Conservation (phyloP, 2,113 vertebrate genomes). For the Corythornis madagascariensis region DNA sequence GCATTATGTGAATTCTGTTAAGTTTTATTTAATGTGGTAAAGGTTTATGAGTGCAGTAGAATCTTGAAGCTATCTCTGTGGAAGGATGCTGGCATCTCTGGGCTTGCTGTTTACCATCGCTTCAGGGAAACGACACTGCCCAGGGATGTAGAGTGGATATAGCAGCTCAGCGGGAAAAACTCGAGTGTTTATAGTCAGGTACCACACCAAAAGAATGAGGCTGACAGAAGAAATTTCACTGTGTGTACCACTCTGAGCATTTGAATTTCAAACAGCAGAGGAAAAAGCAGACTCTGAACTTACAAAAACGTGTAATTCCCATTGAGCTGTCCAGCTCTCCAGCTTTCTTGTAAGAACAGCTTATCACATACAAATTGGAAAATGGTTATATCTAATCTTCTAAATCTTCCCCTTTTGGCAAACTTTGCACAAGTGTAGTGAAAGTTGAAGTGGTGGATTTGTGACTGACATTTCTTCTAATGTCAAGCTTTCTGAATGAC, state of each 20-base stretch:
- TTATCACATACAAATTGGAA: not conserved
- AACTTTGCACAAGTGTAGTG: not conserved
- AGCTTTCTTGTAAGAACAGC: not conserved
- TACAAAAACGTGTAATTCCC: fast-evolving
- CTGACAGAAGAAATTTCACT: not conserved
- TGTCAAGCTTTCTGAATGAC: constrained; percentile 6
- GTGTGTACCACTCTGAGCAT: not conserved
- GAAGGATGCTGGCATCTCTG: not conserved
- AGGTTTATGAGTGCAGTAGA: not conserved
- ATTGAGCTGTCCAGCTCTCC: not conserved
- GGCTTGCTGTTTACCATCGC: not conserved
- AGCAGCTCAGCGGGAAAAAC: not conserved
- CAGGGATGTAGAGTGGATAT: not conserved
- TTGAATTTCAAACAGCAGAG: not conserved
- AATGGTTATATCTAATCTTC: not conserved
- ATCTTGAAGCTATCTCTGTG: not conserved
- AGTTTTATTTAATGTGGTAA: not conserved
- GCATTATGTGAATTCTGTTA: not conserved
- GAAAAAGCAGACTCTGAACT: not conserved
- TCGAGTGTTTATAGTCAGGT: not conserved
- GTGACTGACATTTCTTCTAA: not conserved
- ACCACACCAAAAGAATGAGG: not conserved
- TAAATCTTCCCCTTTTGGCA: not conserved
- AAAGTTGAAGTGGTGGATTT: not conserved
- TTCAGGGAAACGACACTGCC: not conserved